Evolutionary conservation across 1,140 invertebrate genomes (phyloP).

Genomic region (Helicorthomorpha holstii): DNA sequence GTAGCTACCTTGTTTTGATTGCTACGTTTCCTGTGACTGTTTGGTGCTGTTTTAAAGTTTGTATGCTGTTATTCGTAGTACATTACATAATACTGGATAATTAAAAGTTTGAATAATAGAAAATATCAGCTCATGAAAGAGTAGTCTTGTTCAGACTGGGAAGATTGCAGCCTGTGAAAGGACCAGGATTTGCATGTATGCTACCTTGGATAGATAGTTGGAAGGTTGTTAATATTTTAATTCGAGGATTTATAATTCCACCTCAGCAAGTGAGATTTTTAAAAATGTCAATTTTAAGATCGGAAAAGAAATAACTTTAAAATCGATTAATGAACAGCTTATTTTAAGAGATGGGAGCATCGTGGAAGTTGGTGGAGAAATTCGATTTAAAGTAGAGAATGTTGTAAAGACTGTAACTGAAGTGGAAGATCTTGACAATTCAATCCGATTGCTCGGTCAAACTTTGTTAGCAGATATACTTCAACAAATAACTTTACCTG

Average conservation of each 20-base stretch:
- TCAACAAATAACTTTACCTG: neutral
- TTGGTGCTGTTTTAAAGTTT: neutral
- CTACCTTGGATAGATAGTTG: neutral
- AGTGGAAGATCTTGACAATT: conserved; percentile 1
- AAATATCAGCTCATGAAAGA: neutral
- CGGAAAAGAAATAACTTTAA: too few relatives aligned
- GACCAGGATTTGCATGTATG: neutral
- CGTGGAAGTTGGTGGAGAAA: conserved; percentile 2
- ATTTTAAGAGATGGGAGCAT: neutral
- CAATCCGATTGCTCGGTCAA: neutral
- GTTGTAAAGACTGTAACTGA: neutral
- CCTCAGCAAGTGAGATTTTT: neutral
- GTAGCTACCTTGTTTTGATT: neutral
- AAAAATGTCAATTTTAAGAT: too few relatives aligned
- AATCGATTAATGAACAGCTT: neutral
- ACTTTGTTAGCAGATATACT: neutral
- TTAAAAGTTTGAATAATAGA: neutral
- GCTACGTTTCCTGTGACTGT: neutral
- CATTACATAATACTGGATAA: neutral
- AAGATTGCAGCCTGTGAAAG: neutral
- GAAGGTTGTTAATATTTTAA: neutral
- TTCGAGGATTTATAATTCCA: neutral
- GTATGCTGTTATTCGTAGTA: neutral
- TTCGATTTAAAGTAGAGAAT: neutral
- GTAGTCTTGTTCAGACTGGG: neutral